Percentiles rank a stretch among this genome's conserved stretches.
phyloP scores from a whole-genome alignment of 2,113 vertebrate species.

The Turnix velox region DNA sequence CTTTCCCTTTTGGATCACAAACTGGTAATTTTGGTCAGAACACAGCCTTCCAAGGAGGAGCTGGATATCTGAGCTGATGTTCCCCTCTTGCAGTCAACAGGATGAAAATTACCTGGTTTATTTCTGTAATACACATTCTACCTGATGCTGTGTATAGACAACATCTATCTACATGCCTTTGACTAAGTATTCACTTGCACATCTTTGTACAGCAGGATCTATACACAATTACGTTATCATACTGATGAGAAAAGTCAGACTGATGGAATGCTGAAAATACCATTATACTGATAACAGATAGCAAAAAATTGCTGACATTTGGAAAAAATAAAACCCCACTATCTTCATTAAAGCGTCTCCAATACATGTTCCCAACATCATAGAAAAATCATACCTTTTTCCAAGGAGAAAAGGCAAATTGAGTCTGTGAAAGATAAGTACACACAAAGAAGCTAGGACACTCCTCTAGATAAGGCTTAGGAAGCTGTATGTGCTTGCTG shows the following conservation, averaged over 20 bases:
- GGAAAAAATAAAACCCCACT: neutral
- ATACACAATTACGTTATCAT: neutral
- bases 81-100: neutral
- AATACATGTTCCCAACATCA: neutral
- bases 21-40: neutral
- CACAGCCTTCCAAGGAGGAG: neutral
- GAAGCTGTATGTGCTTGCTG: neutral
- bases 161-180: neutral
- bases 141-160: neutral
- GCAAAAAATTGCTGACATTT: neutral
- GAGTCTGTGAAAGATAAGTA: neutral
- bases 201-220: neutral
- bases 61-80: neutral
- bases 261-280: slow-evolving; percentile 7
- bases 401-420: neutral
- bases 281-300: neutral
- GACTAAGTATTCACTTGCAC: neutral
- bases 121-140: neutral
- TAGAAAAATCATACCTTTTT: neutral
- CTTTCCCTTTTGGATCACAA: neutral
- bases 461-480: neutral
- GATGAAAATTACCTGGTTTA: neutral
- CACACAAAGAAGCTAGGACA: neutral
- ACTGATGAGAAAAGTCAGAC: neutral
- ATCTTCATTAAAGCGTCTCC: neutral